Percentiles rank a stretch among this genome's conserved stretches.
These are phyloP conservation scores for Pheosia tremula DNA, from an alignment of 2,888 invertebrate species.

Conservation along the genomic window DNA sequence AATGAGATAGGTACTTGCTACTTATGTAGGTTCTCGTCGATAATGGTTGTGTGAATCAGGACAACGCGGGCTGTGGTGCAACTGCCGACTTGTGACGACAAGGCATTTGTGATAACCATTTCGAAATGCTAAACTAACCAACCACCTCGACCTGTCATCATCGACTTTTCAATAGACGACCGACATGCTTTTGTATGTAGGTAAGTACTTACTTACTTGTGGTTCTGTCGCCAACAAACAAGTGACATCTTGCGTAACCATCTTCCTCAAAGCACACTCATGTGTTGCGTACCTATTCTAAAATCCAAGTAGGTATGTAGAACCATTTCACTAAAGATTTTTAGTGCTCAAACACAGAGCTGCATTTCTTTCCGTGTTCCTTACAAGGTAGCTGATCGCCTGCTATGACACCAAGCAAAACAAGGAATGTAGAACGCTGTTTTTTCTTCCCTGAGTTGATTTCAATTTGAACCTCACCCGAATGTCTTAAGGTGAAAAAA, in stretches of 20 bases:
- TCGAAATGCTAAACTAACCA: slow-evolving; percentile 53
- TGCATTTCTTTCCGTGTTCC: no score
- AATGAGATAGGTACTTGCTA: no score
- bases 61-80: slow-evolving; percentile 58
- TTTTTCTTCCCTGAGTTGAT: no score
- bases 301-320: no score
- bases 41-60: slow-evolving; percentile 57
- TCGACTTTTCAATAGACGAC: slow-evolving; percentile 48
- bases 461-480: no score
- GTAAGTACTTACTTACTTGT: slow-evolving; percentile 27
- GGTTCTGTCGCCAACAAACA: slow-evolving; percentile 37
- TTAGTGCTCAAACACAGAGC: background rate
- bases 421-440: no score
- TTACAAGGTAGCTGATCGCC: no score
- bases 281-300: background rate
- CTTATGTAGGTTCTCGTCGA: background rate
- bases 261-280: background rate
- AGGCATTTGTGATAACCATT: slow-evolving; percentile 62
- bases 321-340: background rate
- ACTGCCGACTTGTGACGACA: slow-evolving; percentile 59
- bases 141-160: slow-evolving; percentile 58
- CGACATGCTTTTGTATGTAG: slow-evolving; percentile 45
- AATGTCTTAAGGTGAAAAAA: no score
- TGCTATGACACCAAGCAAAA: no score
- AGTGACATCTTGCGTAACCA: slow-evolving; percentile 10